Evolutionary conservation across 2,113 vertebrate genomes (phyloP).

Genomic region (Aramus guarauna): DNA sequence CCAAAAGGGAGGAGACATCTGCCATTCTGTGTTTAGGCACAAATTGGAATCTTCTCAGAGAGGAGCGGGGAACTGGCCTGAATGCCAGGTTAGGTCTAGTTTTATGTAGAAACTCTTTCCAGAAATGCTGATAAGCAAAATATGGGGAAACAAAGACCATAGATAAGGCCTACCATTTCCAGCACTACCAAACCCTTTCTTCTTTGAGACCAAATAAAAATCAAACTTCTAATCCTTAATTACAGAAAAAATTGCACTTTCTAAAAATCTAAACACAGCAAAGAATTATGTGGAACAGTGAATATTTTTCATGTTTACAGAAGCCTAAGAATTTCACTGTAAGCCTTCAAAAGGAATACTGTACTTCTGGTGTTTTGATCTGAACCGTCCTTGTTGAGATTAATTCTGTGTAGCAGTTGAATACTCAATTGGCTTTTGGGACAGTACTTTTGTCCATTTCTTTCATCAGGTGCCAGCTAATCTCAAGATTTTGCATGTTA

Average conservation of each 20-base stretch:
- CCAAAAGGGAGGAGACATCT: not conserved
- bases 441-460: not conserved
- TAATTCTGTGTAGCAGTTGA: conserved; percentile 1
- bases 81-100: not conserved
- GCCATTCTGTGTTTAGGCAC: not conserved
- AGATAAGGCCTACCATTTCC: not conserved
- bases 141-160: not conserved
- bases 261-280: conserved; percentile 30
- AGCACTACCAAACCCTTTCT: conserved; percentile 19
- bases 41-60: not conserved
- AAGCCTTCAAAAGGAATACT: conserved; percentile 41
- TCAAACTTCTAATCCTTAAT: not conserved
- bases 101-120: not conserved
- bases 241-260: conserved; percentile 51
- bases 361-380: not conserved
- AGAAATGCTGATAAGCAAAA: conserved; percentile 15
- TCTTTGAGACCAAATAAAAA: conserved; percentile 60
- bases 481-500: conserved; percentile 39
- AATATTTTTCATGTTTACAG: conserved; percentile 52
- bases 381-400: conserved; percentile 15
- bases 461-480: conserved; percentile 39
- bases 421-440: not conserved
- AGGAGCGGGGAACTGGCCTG: conserved; percentile 15
- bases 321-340: conserved; percentile 38
- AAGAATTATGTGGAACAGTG: conserved; percentile 13